Base-by-base conservation (phyloP, 2,888 invertebrate genomes). In the Ennomos quercinarius region DNA sequence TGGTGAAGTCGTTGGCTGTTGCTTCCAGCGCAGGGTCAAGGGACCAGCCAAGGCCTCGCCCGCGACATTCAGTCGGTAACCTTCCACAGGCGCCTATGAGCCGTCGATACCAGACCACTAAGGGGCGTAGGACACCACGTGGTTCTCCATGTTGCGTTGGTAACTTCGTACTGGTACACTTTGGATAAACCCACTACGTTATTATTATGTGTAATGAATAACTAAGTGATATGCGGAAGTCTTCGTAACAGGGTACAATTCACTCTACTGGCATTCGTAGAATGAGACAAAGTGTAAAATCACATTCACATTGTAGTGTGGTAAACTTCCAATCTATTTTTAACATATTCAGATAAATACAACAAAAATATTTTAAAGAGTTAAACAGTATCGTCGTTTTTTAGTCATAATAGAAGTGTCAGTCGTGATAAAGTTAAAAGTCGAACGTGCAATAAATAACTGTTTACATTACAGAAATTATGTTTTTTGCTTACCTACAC, bases 11-110 rank as follows among this genome's bases (percentile, higher is more conserved):
- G 70, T 71, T 83, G 79, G 78, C 76, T 78, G 78, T 79, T 74
- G 81, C 76, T 78, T 76, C 81, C 77, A 78, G 72, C 72, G 70
- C 73, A 78, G 81, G 90, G 86, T 91, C 90, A 90, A 87, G 86
- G 86, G 87, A 89, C 91, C 74, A 66, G 71, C 77, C 90, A 89
- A 91, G 90, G 91, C 83, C 83, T 73, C 65, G 73, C 72, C 72
- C 78, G 77, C 83, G 81, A 84, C 85, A 82, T 85, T 85, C 82
- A 74, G 80, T 80, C 84, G 76, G 79, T 83, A 83, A 83, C 84
- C 84, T 85, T 82, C 72, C 71, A 70, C 71, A 78, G 78, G 82
- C 81, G 80, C 83, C 83, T 80, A 74, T 63, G 66, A 60, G 60
- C 47, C 55, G 64, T 57, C 64, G 61, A 63, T 67, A 64, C 51